Evolutionary conservation across 1,140 invertebrate species (phyloP).

Genomic region (Drosophila prosaltans): DNA sequence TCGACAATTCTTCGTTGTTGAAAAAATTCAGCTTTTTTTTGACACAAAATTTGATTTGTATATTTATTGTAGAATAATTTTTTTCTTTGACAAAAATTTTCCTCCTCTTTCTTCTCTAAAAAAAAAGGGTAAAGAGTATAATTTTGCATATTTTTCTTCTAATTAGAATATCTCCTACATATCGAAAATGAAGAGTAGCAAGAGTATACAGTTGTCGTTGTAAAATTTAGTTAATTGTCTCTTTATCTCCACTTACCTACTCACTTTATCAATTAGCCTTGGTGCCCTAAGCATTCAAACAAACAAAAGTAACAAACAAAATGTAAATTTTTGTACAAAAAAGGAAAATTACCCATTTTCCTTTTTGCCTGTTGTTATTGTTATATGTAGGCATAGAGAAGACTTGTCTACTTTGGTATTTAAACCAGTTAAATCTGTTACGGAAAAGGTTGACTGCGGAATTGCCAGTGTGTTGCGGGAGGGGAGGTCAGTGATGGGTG

Average conservation of each 20-base stretch:
- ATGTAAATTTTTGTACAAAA: slow-evolving; percentile 32
- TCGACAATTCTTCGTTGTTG: no score
- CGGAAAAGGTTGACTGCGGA: slow-evolving; percentile 46
- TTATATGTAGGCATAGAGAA: slow-evolving; percentile 15
- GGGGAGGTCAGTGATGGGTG: neutral
- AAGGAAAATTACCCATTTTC: slow-evolving; percentile 40
- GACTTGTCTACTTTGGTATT: slow-evolving; percentile 56
- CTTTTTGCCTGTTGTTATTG: slow-evolving; percentile 20
- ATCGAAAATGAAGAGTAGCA: no score
- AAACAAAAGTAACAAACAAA: slow-evolving; percentile 45
- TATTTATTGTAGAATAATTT: no score
- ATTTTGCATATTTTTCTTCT: no score
- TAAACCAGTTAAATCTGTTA: slow-evolving; percentile 43
- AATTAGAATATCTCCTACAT: no score
- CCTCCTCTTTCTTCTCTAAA: no score
- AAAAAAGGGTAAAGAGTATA: no score
- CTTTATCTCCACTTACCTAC: slow-evolving; percentile 16
- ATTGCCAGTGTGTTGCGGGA: slow-evolving; percentile 21
- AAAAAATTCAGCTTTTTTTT: no score
- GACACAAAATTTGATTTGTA: no score
- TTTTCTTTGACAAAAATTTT: no score
- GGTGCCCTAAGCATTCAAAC: slow-evolving; percentile 45
- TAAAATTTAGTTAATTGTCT: neutral
- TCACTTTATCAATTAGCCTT: slow-evolving; percentile 75
- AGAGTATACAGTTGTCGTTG: slow-evolving; percentile 32